Base-by-base conservation (phyloP, 2,888 invertebrate species). In the Omphaloscelis lunosa region DNA sequence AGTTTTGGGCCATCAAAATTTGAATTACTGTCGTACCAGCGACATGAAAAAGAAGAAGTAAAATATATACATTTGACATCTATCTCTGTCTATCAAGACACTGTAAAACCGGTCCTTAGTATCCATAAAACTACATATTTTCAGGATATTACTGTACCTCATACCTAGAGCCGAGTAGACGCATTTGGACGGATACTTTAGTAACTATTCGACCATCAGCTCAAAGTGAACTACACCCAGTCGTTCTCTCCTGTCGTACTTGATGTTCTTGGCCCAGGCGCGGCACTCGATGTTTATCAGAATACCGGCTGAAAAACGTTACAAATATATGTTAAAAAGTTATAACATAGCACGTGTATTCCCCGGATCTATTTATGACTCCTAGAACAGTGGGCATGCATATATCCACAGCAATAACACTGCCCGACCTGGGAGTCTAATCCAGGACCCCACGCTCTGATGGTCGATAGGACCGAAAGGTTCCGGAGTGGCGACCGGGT, bases 231-330 rank as follows among this genome's bases (percentile, higher is more conserved):
- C 97, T 15, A 97, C 95, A 0, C 97, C 97, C 79, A 96, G 93
- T 75, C 98, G 97, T 89, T 98, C 98, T 65, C 97, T 95, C 51
- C 97, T 97, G 84, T 95, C 95, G 94, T 99, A 99, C 56, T 95
- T 89, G 76, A 99, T 98, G 92, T 99, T 99, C 91, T 97, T 97
- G 27, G 99, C 99, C 99, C 99, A 99, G 34, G 98, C 98, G 76
- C 98, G 97, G 90, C 99, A 99, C 92, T 99, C 98, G 41, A 99
- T 97, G 89, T 98, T 98, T 86, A 97, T 97, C 51, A 97, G 90
- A 78, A 97, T 97, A 82, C 97, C 97, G 77, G 97, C 97, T 97
- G 95, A 95, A 95, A 74, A 85, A n/a, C 7, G 12, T 39, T 7
- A 34, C 20, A 12, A 68, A n/a, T 58, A 11, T n/a, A 56, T 7